Evolutionary conservation across 2,888 invertebrate species (phyloP), one percentile per base, ranked within the genome.

Genomic region (Thymelicus acteon): DNA sequence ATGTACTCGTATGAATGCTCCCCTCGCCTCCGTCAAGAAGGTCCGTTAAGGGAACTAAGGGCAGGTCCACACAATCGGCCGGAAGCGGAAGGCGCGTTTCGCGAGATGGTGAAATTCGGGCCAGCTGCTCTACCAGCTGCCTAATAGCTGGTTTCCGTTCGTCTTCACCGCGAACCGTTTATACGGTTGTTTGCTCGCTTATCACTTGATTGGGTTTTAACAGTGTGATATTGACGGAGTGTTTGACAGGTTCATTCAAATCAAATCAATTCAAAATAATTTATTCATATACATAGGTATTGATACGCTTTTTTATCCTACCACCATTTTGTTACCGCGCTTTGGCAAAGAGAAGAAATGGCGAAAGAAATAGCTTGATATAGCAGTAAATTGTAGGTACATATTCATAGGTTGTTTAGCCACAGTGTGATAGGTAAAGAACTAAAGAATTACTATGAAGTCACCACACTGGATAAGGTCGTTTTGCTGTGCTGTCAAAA

Each of bases 41-140:
- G 57, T 86, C 86, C 89, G 87, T 83, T 79, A 78, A 81, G 78
- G 81, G 80, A 57, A 31, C 19, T 19, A 19, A 19, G 19, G 19
- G 19, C 19, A 19, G 19, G 52, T 52, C 52, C 24, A 52, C 85
- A 92, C 92, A 93, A 93, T 92, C 88, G 87, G 80, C 83, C 91
- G 93, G 93, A 93, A 93, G 85, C 93, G 93, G 93, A 93, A 93
- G 92, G 88, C 92, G 90, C 87, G 88, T 91, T 92, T 92, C 89
- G 93, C 93, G 93, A 93, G 89, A 92, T 91, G 85, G 86, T 88
- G 87, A 91, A 92, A 87, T 92, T 92, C 87, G 91, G 89, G 78
- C 83, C 93, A 92, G 93, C 92, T 92, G 92, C 85, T 85, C 10
- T 6, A 15, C 85, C 78, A 82, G 81, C 81, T 84, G 85, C 88